Conservation (phyloP, 2,888 invertebrate species). For the Herminia tarsipennalis region DNA sequence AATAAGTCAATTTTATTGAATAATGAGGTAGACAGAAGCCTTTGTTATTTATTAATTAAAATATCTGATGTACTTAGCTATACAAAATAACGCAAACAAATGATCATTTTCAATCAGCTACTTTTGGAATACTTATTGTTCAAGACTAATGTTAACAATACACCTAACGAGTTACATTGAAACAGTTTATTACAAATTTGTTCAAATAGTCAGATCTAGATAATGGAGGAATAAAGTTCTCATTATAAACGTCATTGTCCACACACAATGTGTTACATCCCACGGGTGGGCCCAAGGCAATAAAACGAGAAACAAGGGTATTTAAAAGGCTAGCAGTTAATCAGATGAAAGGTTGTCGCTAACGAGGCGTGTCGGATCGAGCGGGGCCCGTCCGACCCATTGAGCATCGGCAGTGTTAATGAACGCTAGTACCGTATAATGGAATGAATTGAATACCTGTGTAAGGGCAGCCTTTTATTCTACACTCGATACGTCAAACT, state of each 20-base stretch:
- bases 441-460: conserved; percentile 41
- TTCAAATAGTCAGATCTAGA: not conserved
- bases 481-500: conserved; percentile 1
- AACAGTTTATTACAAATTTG: conserved; percentile 5
- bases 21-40: too few species aligned
- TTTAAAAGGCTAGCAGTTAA: conserved; percentile 47
- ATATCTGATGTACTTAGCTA: too few species aligned
- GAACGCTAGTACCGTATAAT: conserved; percentile 38
- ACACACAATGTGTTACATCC: conserved; percentile 20
- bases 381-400: conserved; percentile 37
- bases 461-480: conserved; percentile 10
- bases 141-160: too few species aligned
- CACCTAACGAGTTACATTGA: not conserved
- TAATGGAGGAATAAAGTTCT: not conserved
- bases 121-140: too few species aligned
- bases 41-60: too few species aligned
- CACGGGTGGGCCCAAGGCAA: conserved; percentile 10
- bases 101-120: too few species aligned
- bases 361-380: conserved; percentile 42
- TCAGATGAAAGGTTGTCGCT: conserved; percentile 49
- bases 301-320: conserved; percentile 34
- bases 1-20: too few species aligned
- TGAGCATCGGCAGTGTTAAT: conserved; percentile 44
- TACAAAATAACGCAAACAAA: too few species aligned
- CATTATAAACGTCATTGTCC: conserved; percentile 1